A percentile compares a stretch with the other conserved stretches of the same genome.
phyloP scores from a whole-genome alignment of 2,888 invertebrate species.

The Dione vanillae region DNA sequence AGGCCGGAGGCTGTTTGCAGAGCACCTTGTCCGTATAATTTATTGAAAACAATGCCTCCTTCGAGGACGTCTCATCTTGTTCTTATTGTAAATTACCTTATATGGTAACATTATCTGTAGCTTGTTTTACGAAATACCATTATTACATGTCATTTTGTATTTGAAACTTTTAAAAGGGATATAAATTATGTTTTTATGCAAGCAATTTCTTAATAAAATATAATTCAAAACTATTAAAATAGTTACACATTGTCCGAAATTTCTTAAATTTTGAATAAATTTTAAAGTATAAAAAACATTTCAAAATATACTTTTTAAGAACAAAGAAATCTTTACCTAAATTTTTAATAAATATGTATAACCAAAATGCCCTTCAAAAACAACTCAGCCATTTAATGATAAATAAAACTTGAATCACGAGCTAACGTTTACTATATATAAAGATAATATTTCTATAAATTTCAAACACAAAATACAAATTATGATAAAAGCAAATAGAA shows the following conservation, averaged over 20 bases:
- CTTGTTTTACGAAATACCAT: not conserved
- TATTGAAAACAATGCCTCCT: constrained; percentile 79
- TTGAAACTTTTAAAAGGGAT: no score
- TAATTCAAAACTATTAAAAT: no score
- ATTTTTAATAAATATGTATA: not conserved
- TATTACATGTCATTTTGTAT: no score
- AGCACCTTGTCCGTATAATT: constrained; percentile 78
- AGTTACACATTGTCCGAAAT: no score
- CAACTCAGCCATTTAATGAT: not conserved
- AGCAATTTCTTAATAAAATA: no score
- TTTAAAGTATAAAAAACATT: not conserved
- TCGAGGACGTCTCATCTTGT: constrained; percentile 48
- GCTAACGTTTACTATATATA: not conserved
- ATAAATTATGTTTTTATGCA: no score
- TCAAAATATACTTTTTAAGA: not conserved
- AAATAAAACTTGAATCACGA: no score
- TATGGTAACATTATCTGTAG: not conserved
- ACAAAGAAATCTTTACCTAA: not conserved
- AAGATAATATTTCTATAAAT: constrained; percentile 4
- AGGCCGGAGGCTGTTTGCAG: constrained; percentile 74
- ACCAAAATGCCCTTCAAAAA: not conserved
- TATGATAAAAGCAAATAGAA: constrained; percentile 26
- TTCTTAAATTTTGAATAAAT: no score
- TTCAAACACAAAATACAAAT: constrained; percentile 6
- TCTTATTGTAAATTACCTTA: constrained; percentile 41